Percentiles rank a stretch among this genome's conserved stretches.
Conservation (phyloP, 1,140 invertebrate species). For the Lepidurus couesii region DNA sequence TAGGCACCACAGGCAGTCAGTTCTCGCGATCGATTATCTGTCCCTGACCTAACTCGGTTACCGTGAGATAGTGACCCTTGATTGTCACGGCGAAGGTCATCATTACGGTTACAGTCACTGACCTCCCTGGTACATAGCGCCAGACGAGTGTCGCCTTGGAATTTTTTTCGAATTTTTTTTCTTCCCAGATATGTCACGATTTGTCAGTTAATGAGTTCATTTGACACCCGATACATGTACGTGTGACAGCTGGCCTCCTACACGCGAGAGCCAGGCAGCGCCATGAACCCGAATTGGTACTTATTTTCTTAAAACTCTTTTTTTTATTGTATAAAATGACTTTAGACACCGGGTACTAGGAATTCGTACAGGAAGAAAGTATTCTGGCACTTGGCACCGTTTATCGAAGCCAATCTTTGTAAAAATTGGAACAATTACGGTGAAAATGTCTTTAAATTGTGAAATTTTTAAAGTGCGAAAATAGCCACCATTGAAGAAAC, state of each 20-base stretch:
- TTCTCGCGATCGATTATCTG: not conserved
- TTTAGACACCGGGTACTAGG: too few relatives aligned
- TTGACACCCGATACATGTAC: not conserved
- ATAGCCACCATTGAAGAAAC: too few relatives aligned
- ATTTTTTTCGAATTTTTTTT: too few relatives aligned
- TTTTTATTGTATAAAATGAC: not conserved
- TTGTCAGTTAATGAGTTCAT: not conserved
- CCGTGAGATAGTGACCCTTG: slow-evolving; percentile 1
- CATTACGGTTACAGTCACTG: not conserved
- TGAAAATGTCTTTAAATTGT: too few relatives aligned
- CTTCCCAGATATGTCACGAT: not conserved
- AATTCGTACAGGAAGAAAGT: too few relatives aligned
- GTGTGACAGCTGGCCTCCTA: not conserved
- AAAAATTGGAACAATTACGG: too few relatives aligned
- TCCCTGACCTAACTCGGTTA: not conserved
- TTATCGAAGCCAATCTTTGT: too few relatives aligned
- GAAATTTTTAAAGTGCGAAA: too few relatives aligned
- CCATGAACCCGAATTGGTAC: not conserved
- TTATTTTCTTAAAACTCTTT: not conserved
- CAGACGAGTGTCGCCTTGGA: not conserved
- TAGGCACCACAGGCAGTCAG: too few relatives aligned
- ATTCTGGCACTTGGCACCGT: too few relatives aligned
- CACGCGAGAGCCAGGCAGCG: not conserved
- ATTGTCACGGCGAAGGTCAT: not conserved
- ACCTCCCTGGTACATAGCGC: not conserved